These are phyloP conservation scores for Paramisgurnus dabryanus DNA, from an alignment of 2,113 vertebrate genomes.

Conservation along the genomic window DNA sequence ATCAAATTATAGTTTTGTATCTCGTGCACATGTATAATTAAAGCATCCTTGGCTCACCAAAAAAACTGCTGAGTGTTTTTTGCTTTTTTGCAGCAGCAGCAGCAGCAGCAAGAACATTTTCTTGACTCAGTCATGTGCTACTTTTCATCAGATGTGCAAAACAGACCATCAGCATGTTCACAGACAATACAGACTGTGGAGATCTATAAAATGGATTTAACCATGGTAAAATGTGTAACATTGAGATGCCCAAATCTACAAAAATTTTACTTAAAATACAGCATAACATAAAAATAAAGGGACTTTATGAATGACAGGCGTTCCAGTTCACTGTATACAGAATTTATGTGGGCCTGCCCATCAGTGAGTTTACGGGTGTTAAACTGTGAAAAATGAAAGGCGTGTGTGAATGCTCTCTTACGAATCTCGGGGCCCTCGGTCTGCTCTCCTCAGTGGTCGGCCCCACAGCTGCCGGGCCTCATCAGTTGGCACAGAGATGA, in stretches of 20 bases:
- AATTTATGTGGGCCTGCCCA: not conserved
- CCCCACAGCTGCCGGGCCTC: constrained; percentile 46
- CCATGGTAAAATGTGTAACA: not conserved
- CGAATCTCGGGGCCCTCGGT: not conserved
- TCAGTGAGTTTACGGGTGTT: not conserved
- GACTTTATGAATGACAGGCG: not conserved
- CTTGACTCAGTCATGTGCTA: not conserved
- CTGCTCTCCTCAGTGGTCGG: constrained; percentile 4
- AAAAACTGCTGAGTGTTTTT: not conserved
- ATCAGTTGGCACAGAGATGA: constrained; percentile 46
- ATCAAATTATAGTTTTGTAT: constrained; percentile 40
- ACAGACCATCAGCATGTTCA: not conserved
- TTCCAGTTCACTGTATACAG: too few species aligned
- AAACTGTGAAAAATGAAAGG: constrained; percentile 2
- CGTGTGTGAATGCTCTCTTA: not conserved
- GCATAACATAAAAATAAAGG: too few species aligned
- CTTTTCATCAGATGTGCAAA: not conserved
- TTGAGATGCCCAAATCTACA: too few species aligned
- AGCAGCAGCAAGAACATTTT: not conserved
- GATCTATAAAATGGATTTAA: not conserved
- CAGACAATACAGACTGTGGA: not conserved
- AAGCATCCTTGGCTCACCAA: not conserved
- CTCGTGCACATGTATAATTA: constrained; percentile 38
- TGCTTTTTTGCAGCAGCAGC: not conserved
- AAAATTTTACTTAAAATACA: too few species aligned